A percentile compares a stretch with the other conserved stretches of the same genome.
Conservation (phyloP, 2,797 vertebrate genomes). For the Huso huso region DNA sequence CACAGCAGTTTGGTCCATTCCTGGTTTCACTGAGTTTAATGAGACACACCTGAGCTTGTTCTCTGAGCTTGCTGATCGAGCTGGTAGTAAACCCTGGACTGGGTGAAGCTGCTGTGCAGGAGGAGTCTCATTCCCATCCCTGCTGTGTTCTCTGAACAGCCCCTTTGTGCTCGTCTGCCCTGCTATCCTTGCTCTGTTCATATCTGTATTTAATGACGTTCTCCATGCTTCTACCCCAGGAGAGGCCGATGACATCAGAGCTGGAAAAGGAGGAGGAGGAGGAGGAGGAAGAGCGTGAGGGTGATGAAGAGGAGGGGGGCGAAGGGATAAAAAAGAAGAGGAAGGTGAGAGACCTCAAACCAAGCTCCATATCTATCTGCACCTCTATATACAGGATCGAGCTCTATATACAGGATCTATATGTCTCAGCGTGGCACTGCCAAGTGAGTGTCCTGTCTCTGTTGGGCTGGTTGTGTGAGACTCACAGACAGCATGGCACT, state of each 20-base stretch:
- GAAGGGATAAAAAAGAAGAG: neutral
- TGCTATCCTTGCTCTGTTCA: neutral
- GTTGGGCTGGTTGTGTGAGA: too few relatives aligned
- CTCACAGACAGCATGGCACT: too few relatives aligned
- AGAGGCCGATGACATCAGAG: conserved; percentile 27
- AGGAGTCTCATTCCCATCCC: neutral
- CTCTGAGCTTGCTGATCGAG: too few relatives aligned
- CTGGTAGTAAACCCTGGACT: neutral
- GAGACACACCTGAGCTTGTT: too few relatives aligned
- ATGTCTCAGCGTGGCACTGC: too few relatives aligned
- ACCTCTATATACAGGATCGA: too few relatives aligned
- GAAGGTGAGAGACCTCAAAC: neutral
- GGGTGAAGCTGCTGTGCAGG: neutral
- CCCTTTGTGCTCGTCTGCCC: neutral
- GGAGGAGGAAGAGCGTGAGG: conserved; percentile 40
- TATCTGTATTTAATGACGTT: neutral
- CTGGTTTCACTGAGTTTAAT: too few relatives aligned
- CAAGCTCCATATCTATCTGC: too few relatives aligned
- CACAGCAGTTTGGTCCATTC: too few relatives aligned
- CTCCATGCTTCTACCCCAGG: conserved; percentile 20
- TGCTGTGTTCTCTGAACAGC: neutral
- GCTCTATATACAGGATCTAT: too few relatives aligned
- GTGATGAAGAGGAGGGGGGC: conserved; percentile 16
- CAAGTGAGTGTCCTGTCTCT: too few relatives aligned
- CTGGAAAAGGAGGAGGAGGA: neutral